phyloP scores from a whole-genome alignment of 64 coral and sea anemone genomes.

The Platygyra sinensis region DNA sequence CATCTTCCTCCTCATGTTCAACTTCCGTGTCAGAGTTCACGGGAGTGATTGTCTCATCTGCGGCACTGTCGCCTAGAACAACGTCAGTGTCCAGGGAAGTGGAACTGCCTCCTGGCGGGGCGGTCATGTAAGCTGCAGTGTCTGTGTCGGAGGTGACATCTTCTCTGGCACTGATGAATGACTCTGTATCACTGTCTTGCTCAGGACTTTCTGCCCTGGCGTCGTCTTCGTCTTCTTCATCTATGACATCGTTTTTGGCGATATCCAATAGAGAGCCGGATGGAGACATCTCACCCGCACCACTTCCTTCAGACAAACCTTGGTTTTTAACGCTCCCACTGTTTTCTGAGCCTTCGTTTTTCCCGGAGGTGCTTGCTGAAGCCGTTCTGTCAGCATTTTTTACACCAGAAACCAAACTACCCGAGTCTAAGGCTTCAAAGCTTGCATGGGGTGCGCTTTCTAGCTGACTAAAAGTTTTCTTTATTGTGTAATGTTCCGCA shows the following conservation, averaged over 20 bases:
- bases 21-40: slow-evolving; percentile 64
- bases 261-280: slow-evolving; percentile 16
- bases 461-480: neutral
- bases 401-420: no score
- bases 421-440: no score
- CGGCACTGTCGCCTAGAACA: slow-evolving; percentile 17
- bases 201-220: slow-evolving; percentile 1
- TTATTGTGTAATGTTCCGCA: slow-evolving; percentile 6
- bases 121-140: slow-evolving; percentile 54
- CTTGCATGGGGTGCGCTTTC: neutral
- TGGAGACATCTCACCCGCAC: slow-evolving; percentile 17
- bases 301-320: neutral
- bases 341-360: no score
- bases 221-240: slow-evolving; percentile 27
- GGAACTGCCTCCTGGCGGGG: slow-evolving; percentile 22
- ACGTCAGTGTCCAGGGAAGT: slow-evolving; percentile 35
- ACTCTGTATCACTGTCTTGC: slow-evolving; percentile 61
- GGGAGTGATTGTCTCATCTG: slow-evolving; percentile 40
- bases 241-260: slow-evolving; percentile 31
- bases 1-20: slow-evolving; percentile 3
- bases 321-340: no score
- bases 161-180: slow-evolving; percentile 52
- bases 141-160: slow-evolving; percentile 62
- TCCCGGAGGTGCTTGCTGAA: no score
- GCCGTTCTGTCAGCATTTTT: no score